Conservation (phyloP, 2,888 invertebrate species). For the Rhamphomyia laevipes region DNA sequence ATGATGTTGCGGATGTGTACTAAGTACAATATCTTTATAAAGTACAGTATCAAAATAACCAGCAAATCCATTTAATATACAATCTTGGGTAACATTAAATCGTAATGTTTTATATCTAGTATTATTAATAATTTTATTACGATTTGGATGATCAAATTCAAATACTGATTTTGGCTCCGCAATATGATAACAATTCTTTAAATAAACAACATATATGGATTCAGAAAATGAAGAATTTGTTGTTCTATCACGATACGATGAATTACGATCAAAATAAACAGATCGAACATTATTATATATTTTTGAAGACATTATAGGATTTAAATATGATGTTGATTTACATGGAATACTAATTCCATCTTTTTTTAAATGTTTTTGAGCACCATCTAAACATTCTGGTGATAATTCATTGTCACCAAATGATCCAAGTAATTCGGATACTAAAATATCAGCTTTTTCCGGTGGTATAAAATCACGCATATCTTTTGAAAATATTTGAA, state of each 20-base stretch:
- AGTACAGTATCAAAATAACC: constrained; percentile 89
- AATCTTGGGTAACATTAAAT: constrained; percentile 61
- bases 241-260: constrained; percentile 23
- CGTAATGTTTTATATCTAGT: constrained; percentile 54
- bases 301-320: constrained; percentile 85
- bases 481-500: constrained; percentile 70
- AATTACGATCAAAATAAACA: constrained; percentile 22
- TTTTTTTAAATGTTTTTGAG: constrained; percentile 70
- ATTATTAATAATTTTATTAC: constrained; percentile 53
- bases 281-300: constrained; percentile 64
- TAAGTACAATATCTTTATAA: constrained; percentile 73
- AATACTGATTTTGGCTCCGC: constrained; percentile 47
- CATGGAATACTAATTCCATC: constrained; percentile 86
- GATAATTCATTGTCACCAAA: constrained; percentile 99
- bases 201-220: constrained; percentile 86
- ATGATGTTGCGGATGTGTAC: constrained; percentile 81
- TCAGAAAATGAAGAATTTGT: constrained; percentile 40
- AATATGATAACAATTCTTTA: constrained; percentile 35
- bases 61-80: constrained; percentile 84
- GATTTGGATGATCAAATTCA: constrained; percentile 84
- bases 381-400: constrained; percentile 95
- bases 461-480: constrained; percentile 74
- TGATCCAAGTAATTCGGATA: constrained; percentile 90
- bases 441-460: constrained; percentile 85
- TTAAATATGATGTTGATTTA: constrained; percentile 80